Conservation (phyloP, 2,888 invertebrate species). For the Iphiclides podalirius region DNA sequence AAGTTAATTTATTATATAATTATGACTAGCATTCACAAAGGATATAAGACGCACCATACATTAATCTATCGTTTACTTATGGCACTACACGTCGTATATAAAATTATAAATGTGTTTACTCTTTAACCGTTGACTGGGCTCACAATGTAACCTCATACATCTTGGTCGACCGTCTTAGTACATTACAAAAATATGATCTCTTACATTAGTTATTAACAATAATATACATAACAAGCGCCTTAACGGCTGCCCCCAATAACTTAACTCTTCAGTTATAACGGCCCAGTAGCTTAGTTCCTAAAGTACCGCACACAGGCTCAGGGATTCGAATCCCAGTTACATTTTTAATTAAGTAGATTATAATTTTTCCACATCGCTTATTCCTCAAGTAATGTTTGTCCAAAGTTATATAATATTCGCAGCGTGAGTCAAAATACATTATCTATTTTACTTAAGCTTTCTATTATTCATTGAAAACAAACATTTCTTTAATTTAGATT, state of each 20-base stretch:
- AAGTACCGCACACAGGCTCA: too few species aligned
- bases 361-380: too few species aligned
- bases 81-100: conserved; percentile 46
- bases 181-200: conserved; percentile 68
- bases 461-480: too few species aligned
- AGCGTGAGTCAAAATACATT: too few species aligned
- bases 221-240: conserved; percentile 26
- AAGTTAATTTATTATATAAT: conserved; percentile 39
- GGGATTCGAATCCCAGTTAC: too few species aligned
- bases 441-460: too few species aligned
- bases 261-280: background rate
- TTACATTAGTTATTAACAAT: conserved; percentile 50
- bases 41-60: conserved; percentile 64
- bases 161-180: conserved; percentile 57
- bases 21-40: conserved; percentile 69
- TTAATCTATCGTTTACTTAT: conserved; percentile 42
- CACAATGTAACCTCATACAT: conserved; percentile 43
- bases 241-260: background rate
- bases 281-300: too few species aligned
- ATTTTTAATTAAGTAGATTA: too few species aligned
- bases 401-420: too few species aligned
- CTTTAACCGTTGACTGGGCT: conserved; percentile 15
- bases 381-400: too few species aligned
- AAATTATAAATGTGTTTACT: conserved; percentile 21
- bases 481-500: too few species aligned